These are phyloP conservation scores for Epizoanthus fatuus DNA, from an alignment of 92 coral and sea anemone genomes.

Conservation along the genomic window DNA sequence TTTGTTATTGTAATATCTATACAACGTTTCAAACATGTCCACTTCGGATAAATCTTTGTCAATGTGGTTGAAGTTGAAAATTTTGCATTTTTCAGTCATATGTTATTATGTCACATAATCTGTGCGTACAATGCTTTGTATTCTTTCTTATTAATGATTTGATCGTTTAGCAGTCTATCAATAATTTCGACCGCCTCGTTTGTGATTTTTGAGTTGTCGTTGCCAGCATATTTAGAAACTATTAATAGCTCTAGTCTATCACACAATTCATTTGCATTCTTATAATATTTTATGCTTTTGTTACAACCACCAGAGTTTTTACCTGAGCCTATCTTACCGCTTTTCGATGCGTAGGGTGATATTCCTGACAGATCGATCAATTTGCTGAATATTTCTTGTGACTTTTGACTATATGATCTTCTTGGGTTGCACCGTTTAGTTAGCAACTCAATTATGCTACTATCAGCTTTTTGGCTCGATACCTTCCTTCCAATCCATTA, in stretches of 20 bases:
- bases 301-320: slow-evolving; percentile 8
- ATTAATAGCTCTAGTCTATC: slow-evolving; percentile 20
- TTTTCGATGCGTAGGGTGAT: not conserved
- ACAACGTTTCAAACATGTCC: no score
- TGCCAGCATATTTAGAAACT: slow-evolving; percentile 20
- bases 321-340: not conserved
- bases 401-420: no score
- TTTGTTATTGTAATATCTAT: no score
- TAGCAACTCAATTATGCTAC: no score
- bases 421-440: no score
- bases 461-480: no score
- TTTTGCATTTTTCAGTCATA: not conserved
- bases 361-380: not conserved
- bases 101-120: no score
- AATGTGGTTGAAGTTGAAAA: not conserved
- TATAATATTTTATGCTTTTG: slow-evolving; percentile 36
- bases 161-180: slow-evolving; percentile 3
- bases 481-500: no score
- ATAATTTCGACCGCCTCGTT: slow-evolving; percentile 29
- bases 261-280: slow-evolving; percentile 22
- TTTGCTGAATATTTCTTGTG: not conserved
- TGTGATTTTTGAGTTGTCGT: not conserved
- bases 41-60: not conserved
- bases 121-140: not conserved
- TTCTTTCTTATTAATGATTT: not conserved